Conservation (phyloP, 2,888 invertebrate species). For the Apodemia duryi region DNA sequence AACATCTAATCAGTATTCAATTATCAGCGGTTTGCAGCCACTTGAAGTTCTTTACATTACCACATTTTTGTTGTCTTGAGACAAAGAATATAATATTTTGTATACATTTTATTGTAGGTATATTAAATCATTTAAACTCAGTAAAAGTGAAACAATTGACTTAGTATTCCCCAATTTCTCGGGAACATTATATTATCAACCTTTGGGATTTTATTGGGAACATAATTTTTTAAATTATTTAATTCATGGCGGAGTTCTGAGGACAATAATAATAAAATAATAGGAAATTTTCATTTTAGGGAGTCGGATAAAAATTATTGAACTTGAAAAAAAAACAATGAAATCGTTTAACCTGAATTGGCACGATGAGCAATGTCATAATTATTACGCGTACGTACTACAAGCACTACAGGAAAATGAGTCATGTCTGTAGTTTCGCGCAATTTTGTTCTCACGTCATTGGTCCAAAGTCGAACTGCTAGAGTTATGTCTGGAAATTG, state of each 20-base stretch:
- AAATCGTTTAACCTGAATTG: slow-evolving; percentile 7
- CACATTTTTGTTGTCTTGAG: neutral
- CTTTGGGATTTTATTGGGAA: too few species aligned
- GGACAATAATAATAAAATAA: too few species aligned
- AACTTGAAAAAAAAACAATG: slow-evolving; percentile 12
- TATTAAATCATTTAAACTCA: too few species aligned
- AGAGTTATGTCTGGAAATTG: slow-evolving; percentile 34
- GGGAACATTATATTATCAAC: too few species aligned
- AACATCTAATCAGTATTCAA: slow-evolving; percentile 10
- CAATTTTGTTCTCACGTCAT: slow-evolving; percentile 65
- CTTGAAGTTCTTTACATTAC: neutral
- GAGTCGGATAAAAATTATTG: neutral
- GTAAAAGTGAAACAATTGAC: too few species aligned
- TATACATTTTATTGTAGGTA: neutral
- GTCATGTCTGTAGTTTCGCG: slow-evolving; percentile 66
- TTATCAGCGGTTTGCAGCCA: slow-evolving; percentile 2
- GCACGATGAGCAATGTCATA: slow-evolving; percentile 38
- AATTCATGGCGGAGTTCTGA: too few species aligned
- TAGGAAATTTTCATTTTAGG: neutral
- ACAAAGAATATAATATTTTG: neutral
- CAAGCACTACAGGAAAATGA: slow-evolving; percentile 47
- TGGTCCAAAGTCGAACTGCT: slow-evolving; percentile 36
- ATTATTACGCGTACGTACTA: slow-evolving; percentile 44
- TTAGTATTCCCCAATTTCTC: too few species aligned
- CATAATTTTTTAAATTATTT: too few species aligned